phyloP scores from a whole-genome alignment of 2,113 vertebrate species.

The Nesogale talazaci region DNA sequence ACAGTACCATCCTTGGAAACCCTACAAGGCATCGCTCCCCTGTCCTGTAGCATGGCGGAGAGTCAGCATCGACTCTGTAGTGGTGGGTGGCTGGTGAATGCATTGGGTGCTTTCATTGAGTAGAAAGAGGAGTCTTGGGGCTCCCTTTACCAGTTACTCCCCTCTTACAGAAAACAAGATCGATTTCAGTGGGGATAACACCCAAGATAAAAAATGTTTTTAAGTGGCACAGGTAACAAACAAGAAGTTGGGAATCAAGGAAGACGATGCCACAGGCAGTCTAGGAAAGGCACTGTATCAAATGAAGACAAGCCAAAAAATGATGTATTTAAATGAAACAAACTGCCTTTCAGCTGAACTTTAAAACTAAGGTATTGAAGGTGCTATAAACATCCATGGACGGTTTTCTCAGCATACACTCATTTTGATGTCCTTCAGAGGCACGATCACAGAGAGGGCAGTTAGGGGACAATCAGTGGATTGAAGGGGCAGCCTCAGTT shows the following conservation, averaged over 20 bases:
- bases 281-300: neutral
- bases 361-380: neutral
- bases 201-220: conserved; percentile 40
- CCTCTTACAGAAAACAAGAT: conserved; percentile 1
- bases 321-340: neutral
- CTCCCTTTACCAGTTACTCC: conserved; percentile 67
- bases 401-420: neutral
- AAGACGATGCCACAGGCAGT: neutral
- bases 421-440: neutral
- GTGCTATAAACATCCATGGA: neutral
- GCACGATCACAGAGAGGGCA: neutral
- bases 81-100: too few relatives aligned
- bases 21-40: too few relatives aligned
- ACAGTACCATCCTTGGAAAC: too few relatives aligned
- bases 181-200: conserved; percentile 33
- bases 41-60: too few relatives aligned
- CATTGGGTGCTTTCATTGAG: too few relatives aligned
- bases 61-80: too few relatives aligned
- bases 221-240: neutral
- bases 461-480: too few relatives aligned
- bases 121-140: conserved; percentile 54
- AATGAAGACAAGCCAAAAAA: neutral
- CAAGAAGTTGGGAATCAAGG: neutral
- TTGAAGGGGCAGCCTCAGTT: too few relatives aligned
- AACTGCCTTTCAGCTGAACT: neutral